phyloP scores from a whole-genome alignment of 2,113 vertebrate species.

The Psilopsiagon aymara region DNA sequence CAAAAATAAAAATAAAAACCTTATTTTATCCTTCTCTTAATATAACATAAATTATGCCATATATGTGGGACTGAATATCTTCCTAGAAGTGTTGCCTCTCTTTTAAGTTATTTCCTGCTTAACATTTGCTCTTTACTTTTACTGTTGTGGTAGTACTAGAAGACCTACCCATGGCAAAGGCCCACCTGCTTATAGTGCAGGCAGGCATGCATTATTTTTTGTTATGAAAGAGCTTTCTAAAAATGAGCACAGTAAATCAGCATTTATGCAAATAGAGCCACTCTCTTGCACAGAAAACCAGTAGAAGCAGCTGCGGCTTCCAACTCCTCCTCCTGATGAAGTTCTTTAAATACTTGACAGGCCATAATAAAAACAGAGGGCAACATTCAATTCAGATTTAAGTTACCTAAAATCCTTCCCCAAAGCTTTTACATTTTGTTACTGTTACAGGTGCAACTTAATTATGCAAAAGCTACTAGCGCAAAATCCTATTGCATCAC shows the following conservation, averaged over 20 bases:
- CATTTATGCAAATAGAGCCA: slow-evolving; percentile 22
- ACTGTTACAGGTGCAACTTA: background rate
- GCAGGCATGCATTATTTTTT: background rate
- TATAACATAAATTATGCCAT: background rate
- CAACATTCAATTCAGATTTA: background rate
- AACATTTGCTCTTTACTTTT: background rate
- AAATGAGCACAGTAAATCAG: background rate
- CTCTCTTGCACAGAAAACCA: background rate
- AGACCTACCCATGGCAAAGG: background rate
- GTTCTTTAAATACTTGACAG: background rate
- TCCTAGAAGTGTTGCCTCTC: background rate
- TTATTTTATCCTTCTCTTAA: background rate
- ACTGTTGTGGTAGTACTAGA: background rate
- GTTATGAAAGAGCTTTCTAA: background rate
- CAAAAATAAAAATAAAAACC: background rate
- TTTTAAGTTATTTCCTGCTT: background rate
- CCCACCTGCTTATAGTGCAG: accelerated
- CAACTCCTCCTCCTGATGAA: background rate
- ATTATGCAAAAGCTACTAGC: background rate
- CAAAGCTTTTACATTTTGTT: background rate
- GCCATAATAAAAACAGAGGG: background rate
- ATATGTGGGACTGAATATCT: background rate
- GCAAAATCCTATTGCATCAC: background rate
- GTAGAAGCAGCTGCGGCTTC: background rate
- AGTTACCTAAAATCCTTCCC: background rate